These are phyloP conservation scores for Apostichopus parvimensis DNA, from an alignment of 35 echinoderm and acorn worm species.

Conservation along the genomic window DNA sequence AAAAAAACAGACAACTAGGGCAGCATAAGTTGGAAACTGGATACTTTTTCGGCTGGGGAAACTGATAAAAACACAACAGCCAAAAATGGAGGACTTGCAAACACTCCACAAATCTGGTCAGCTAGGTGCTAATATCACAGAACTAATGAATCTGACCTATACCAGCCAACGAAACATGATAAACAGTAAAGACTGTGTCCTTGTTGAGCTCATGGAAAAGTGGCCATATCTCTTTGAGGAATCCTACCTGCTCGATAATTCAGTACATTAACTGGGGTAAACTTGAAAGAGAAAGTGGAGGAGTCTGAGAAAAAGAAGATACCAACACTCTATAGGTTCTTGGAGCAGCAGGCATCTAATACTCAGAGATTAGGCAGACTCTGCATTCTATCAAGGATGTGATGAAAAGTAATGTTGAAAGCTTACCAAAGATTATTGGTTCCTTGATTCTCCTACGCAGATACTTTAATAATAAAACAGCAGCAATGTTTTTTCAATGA, in stretches of 20 bases:
- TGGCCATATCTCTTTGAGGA: not conserved
- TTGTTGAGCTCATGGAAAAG: not conserved
- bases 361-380: not conserved
- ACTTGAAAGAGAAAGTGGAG: slow-evolving; percentile 12
- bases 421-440: not conserved
- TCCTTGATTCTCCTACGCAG: not conserved
- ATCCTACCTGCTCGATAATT: not conserved
- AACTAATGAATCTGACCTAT: slow-evolving; percentile 29
- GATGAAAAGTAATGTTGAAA: not conserved
- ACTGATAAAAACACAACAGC: slow-evolving; percentile 3
- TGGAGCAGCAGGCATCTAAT: slow-evolving; percentile 7
- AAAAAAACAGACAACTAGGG: slow-evolving; percentile 1
- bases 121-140: not conserved
- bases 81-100: not conserved
- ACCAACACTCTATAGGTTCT: slow-evolving; percentile 4
- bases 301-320: not conserved
- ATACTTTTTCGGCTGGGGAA: not conserved
- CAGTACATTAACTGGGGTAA: not conserved
- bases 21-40: not conserved
- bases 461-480: too few relatives aligned
- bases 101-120: not conserved
- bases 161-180: slow-evolving; percentile 7
- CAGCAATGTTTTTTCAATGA: not conserved
- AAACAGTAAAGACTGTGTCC: slow-evolving; percentile 25
- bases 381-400: not conserved